These are phyloP conservation scores for Euwallacea fornicatus DNA, from an alignment of 1,140 invertebrate genomes.

Conservation along the genomic window DNA sequence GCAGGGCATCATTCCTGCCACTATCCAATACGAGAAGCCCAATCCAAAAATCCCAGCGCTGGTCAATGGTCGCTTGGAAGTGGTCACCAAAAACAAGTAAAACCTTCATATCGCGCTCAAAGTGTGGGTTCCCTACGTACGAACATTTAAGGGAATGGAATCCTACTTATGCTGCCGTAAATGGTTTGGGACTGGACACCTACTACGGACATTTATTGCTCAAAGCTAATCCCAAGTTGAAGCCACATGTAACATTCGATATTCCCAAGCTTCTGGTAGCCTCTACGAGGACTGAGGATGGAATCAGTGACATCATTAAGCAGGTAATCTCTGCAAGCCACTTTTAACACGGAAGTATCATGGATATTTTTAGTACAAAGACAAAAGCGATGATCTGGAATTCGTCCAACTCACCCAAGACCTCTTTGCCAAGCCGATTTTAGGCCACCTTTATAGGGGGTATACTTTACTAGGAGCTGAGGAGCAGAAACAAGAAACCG, in stretches of 20 bases:
- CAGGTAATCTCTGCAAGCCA: constrained; percentile 49
- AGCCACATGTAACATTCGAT: constrained; percentile 53
- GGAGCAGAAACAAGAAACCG: constrained; percentile 45
- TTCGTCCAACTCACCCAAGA: constrained; percentile 59
- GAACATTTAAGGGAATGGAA: constrained; percentile 56
- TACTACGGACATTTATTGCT: constrained; percentile 72
- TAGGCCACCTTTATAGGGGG: constrained; percentile 64
- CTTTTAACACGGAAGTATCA: not conserved
- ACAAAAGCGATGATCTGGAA: constrained; percentile 56
- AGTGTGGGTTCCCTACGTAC: not conserved
- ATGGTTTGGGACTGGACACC: constrained; percentile 64
- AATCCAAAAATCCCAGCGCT: constrained; percentile 69
- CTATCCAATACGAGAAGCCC: constrained; percentile 70
- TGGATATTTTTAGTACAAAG: constrained; percentile 12
- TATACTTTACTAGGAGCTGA: constrained; percentile 56
- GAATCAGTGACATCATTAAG: constrained; percentile 62
- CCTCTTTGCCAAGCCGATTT: constrained; percentile 57
- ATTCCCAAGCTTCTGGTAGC: constrained; percentile 62
- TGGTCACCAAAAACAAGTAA: constrained; percentile 63
- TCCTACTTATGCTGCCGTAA: constrained; percentile 61
- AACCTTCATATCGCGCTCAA: not conserved
- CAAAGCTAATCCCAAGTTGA: constrained; percentile 58
- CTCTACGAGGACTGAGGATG: constrained; percentile 71
- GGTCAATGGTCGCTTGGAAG: constrained; percentile 62
- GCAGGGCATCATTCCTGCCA: constrained; percentile 67